Evolutionary conservation across 2,797 vertebrate species (phyloP), one percentile per base, ranked within the genome.

Genomic region (Pelobates cultripes): DNA sequence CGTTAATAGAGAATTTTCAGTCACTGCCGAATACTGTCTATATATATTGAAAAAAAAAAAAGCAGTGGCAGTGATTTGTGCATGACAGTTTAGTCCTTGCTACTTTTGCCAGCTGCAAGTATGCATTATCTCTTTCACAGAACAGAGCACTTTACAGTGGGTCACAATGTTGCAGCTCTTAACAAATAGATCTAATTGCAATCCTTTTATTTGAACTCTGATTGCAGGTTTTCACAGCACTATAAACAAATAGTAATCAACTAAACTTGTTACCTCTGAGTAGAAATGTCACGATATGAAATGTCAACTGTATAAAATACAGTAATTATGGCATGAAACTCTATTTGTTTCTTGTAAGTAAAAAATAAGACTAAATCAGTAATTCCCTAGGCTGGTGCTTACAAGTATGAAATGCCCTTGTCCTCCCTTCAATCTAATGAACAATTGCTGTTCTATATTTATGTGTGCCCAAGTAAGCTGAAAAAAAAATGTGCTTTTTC

Each of bases 111-210:
- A 91, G 91, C 90, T 91, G 90, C 89, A 92, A 91, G 91, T 91
- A 91, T 91, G 89, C 92, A 92, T 92, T 92, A 92, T 94, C 93
- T 92, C 94, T 92, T 89, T 95, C 93, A 94, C 93, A 93, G 95
- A 93, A 92, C 91, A 91, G 92, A 95, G 92, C 91, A 94, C 92
- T 93, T 97, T 96, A 96, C 94, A 92, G 88, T 87, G 88, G 91
- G 93, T 96, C 92, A 93, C 88, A 57, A 87, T 87, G 95, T 95
- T 96, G 93, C 94, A 95, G 94, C 93, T 92, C 91, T 91, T 90
- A 93, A 92, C 93, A 94, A 96, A 96, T 94, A 91, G 92, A 95
- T 94, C 94, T 97, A 96, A 97, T 97, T 96, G 94, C 93, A 94
- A 90, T 95, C 91, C 93, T 95, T 95, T 95, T 94, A 92, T 91